Conservation (phyloP, 1,140 invertebrate species). For the Cylas formicarius region DNA sequence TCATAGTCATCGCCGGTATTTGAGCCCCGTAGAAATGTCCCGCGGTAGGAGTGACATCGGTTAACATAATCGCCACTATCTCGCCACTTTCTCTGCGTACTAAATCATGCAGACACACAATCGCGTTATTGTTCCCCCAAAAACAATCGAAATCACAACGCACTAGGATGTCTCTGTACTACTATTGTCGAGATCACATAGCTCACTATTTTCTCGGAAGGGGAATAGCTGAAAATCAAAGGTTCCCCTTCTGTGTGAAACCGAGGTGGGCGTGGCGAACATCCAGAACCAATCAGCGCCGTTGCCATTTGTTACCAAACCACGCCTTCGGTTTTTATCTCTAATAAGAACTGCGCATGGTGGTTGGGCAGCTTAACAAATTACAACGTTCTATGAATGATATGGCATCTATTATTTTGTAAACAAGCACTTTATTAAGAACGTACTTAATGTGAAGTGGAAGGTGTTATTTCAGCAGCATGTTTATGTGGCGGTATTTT, state of each 20-base stretch:
- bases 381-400: conserved; percentile 29
- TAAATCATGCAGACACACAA: conserved; percentile 20
- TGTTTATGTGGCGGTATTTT: conserved; percentile 24
- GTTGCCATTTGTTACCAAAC: conserved; percentile 35
- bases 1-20: conserved; percentile 51
- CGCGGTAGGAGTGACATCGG: conserved; percentile 50
- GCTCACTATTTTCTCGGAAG: conserved; percentile 41
- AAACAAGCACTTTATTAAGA: conserved; percentile 39
- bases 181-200: conserved; percentile 41
- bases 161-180: conserved; percentile 30
- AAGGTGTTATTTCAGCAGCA: conserved; percentile 35
- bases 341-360: conserved; percentile 23
- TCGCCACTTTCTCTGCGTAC: conserved; percentile 8
- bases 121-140: conserved; percentile 11
- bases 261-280: conserved; percentile 21
- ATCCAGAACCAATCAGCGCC: conserved; percentile 29
- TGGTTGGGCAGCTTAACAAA: conserved; percentile 23
- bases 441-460: conserved; percentile 24
- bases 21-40: conserved; percentile 50
- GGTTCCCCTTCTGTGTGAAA: conserved; percentile 36
- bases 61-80: conserved; percentile 42
- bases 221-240: conserved; percentile 39
- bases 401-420: conserved; percentile 37
- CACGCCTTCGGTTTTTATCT: conserved; percentile 29
- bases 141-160: conserved; percentile 26